Percentiles rank a stretch among this genome's conserved stretches.
phyloP scores from a whole-genome alignment of 2,113 vertebrate genomes.

The chimpanzee (Pan troglodytes) region NHGRI_mPanTro3-v2.1_pri NC_072410.2:57387001-57387500 shows the following conservation, averaged over 20 bases:
- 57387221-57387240: neutral
- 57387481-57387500: constrained; percentile 96
- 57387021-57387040: neutral
- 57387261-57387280: neutral
- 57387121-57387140: accelerated
- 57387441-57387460: constrained; percentile 90
- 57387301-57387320: neutral
- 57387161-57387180: neutral
- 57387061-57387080: neutral
- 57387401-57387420: neutral
- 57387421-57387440: neutral
- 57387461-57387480: constrained; percentile 98
- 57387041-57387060: neutral
- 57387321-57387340: neutral
- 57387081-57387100: accelerated
- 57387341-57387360: neutral
- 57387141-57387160: neutral
- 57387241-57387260: neutral
- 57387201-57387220: neutral
- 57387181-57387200: neutral
- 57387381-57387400: neutral
- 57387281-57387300: neutral
- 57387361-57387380: constrained; percentile 27
- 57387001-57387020: neutral
- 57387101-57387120: neutral